These are phyloP conservation scores for Eidolon helvum DNA, from an alignment of 2,113 vertebrate species.

Conservation along the genomic window DNA sequence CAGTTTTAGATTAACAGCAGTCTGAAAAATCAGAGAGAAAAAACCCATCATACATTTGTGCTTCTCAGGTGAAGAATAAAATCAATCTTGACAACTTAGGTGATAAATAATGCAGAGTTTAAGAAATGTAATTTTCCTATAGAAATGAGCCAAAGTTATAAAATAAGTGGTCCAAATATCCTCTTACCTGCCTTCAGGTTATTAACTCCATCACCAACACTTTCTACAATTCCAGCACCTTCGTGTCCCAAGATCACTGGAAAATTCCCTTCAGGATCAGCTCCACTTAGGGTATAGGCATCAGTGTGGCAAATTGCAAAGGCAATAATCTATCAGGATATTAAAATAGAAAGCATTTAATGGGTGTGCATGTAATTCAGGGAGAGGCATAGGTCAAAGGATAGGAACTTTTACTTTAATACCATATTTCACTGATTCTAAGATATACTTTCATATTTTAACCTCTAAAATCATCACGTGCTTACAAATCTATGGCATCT, in stretches of 20 bases:
- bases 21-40: conserved; percentile 26
- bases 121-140: background rate
- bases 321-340: conserved; percentile 81
- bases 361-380: background rate
- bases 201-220: conserved; percentile 93
- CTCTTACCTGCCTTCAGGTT: conserved; percentile 91
- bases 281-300: conserved; percentile 87
- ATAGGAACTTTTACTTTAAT: background rate
- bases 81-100: background rate
- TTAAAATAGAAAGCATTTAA: background rate
- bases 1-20: background rate
- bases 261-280: conserved; percentile 86
- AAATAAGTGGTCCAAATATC: background rate
- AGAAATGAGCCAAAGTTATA: background rate
- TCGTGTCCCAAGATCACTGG: conserved; percentile 89
- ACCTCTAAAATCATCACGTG: background rate
- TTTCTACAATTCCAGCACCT: conserved; percentile 88
- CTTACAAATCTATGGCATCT: background rate
- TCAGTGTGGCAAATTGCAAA: conserved; percentile 89
- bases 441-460: background rate
- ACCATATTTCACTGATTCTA: background rate
- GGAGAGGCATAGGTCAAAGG: background rate
- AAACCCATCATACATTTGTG: background rate
- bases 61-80: conserved; percentile 13
- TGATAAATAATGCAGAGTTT: background rate